These are phyloP conservation scores for Osmoderma eremita DNA, from an alignment of 2,888 invertebrate species.

Conservation along the genomic window DNA sequence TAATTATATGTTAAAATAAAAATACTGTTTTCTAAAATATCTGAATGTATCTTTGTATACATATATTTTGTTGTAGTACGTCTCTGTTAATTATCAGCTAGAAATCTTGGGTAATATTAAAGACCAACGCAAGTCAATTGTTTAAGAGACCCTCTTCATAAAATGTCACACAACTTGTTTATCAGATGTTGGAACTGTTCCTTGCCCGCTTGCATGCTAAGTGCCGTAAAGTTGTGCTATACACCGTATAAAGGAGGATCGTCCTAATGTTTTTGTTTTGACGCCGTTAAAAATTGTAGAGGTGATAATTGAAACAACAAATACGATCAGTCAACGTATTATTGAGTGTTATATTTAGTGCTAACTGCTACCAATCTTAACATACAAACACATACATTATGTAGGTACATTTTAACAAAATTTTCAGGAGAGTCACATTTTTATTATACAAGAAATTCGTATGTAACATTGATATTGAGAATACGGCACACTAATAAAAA, in stretches of 20 bases:
- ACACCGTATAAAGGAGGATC: neutral
- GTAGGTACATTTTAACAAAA: no score
- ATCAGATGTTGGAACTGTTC: constrained; percentile 58
- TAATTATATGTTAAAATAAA: no score
- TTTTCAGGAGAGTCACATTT: no score
- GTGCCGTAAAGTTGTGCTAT: constrained; percentile 4
- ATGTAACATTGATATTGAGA: no score
- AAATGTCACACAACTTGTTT: constrained; percentile 62
- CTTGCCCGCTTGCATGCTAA: constrained; percentile 9
- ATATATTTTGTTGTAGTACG: constrained; percentile 40
- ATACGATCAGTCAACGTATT: neutral
- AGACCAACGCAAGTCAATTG: constrained; percentile 60
- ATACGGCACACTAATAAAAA: no score
- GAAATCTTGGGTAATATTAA: constrained; percentile 54
- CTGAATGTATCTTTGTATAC: no score
- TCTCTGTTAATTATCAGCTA: constrained; percentile 53
- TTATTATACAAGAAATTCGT: no score
- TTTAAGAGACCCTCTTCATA: constrained; percentile 59
- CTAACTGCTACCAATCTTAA: no score
- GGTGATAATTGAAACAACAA: constrained; percentile 11
- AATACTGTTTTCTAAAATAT: no score
- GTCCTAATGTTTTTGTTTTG: neutral
- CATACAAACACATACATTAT: no score
- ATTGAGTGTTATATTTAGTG: neutral
- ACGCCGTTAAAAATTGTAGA: constrained; percentile 13